Evolutionary conservation across 2,113 vertebrate species (phyloP).

Genomic region (Psammodynastes pulverulentus): DNA sequence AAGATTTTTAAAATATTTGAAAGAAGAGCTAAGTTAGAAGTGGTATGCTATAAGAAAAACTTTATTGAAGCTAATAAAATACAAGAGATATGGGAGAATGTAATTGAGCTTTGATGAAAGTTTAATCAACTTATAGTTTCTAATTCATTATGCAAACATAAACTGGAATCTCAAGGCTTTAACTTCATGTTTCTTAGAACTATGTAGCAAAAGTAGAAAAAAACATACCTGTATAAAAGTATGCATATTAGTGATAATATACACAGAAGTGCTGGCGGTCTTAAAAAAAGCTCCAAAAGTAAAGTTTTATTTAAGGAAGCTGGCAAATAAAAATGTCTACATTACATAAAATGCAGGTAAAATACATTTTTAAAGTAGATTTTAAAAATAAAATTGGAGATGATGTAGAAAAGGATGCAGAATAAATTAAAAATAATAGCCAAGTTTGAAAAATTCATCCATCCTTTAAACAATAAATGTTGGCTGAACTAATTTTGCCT

Average conservation of each 20-base stretch:
- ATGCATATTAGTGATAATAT: background rate
- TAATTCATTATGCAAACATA: background rate
- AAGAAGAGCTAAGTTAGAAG: background rate
- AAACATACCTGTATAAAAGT: background rate
- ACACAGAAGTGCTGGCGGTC: background rate
- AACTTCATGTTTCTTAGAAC: background rate
- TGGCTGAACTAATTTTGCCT: conserved; percentile 5
- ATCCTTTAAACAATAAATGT: background rate
- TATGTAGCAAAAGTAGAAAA: background rate
- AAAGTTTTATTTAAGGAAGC: background rate
- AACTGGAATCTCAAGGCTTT: background rate
- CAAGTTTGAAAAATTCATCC: background rate
- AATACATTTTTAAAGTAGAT: background rate
- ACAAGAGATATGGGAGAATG: background rate
- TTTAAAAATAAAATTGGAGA: background rate
- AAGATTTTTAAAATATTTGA: background rate
- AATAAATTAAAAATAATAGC: background rate
- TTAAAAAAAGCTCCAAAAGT: background rate
- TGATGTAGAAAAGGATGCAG: background rate
- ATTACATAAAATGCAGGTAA: background rate
- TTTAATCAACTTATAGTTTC: background rate
- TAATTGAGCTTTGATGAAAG: background rate
- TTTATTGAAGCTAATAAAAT: background rate
- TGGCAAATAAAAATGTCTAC: background rate
- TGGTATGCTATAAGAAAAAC: background rate